Evolutionary conservation across 2,888 invertebrate species (phyloP).

Genomic region (Craniophora ligustri): DNA sequence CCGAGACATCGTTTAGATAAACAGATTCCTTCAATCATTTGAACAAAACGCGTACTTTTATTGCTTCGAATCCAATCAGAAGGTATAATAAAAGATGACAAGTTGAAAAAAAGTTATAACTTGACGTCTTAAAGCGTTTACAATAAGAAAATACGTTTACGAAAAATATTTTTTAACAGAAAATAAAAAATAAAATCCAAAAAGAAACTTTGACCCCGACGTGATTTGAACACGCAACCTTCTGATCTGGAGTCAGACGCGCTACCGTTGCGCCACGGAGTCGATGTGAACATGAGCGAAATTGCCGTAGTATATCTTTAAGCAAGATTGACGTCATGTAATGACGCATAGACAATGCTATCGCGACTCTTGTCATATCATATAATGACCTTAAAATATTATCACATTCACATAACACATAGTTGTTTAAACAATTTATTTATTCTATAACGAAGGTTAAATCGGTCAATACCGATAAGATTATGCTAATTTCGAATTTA

Average conservation of each 20-base stretch:
- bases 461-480: conserved; percentile 4
- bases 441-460: not conserved
- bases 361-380: not conserved
- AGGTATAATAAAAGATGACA: not conserved
- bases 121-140: too few species aligned
- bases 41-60: not conserved
- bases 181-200: not conserved
- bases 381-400: conserved; percentile 28
- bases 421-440: not conserved
- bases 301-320: conserved; percentile 42
- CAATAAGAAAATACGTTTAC: not conserved
- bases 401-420: conserved; percentile 13
- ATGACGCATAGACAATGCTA: conserved; percentile 20
- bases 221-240: conserved; percentile 99
- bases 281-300: conserved; percentile 67
- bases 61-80: conserved; percentile 1
- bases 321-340: conserved; percentile 54
- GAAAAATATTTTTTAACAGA: not conserved
- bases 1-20: not conserved
- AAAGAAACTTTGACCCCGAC: conserved; percentile 93
- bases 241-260: conserved; percentile 99
- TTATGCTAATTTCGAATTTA: conserved; percentile 7
- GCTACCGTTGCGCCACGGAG: conserved; percentile 98
- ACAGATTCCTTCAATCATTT: not conserved
- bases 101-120: too few species aligned